These are phyloP conservation scores for Drosophila mojavensis DNA, from an alignment of 1,140 invertebrate genomes.

Conservation along the genomic window DNA sequence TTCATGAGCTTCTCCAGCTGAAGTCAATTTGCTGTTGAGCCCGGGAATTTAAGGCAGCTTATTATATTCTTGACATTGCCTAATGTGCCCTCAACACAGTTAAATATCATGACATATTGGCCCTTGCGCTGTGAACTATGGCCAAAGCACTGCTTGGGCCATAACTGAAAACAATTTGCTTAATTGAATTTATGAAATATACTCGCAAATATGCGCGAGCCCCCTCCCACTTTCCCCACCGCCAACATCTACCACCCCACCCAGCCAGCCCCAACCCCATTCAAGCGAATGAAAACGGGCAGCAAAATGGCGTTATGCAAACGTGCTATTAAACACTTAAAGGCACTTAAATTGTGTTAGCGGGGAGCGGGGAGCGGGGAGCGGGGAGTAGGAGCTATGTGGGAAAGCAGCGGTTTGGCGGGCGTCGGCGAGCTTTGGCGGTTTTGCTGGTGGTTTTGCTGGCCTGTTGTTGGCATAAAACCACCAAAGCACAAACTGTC, in stretches of 20 bases:
- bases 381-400: background rate
- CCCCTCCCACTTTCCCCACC: background rate
- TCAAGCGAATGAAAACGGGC: slow-evolving; percentile 20
- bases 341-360: slow-evolving; percentile 52
- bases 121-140: slow-evolving; percentile 15
- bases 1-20: background rate
- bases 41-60: slow-evolving; percentile 27
- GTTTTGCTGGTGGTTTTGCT: slow-evolving; percentile 53
- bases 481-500: slow-evolving; percentile 76
- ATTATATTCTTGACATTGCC: slow-evolving; percentile 15
- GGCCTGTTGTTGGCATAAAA: slow-evolving; percentile 51
- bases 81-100: slow-evolving; percentile 32
- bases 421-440: slow-evolving; percentile 49
- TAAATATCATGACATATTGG: slow-evolving; percentile 46
- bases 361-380: background rate
- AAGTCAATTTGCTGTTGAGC: background rate
- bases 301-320: slow-evolving; percentile 71
- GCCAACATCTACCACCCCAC: background rate
- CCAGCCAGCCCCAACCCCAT: background rate
- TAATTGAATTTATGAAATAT: slow-evolving; percentile 77
- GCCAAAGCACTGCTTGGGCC: slow-evolving; percentile 30
- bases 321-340: slow-evolving; percentile 79
- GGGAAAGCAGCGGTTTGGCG: background rate
- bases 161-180: slow-evolving; percentile 65
- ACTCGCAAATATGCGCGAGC: slow-evolving; percentile 2